Conservation (phyloP, 1,140 invertebrate genomes). For the Eufriesea mexicana region DNA sequence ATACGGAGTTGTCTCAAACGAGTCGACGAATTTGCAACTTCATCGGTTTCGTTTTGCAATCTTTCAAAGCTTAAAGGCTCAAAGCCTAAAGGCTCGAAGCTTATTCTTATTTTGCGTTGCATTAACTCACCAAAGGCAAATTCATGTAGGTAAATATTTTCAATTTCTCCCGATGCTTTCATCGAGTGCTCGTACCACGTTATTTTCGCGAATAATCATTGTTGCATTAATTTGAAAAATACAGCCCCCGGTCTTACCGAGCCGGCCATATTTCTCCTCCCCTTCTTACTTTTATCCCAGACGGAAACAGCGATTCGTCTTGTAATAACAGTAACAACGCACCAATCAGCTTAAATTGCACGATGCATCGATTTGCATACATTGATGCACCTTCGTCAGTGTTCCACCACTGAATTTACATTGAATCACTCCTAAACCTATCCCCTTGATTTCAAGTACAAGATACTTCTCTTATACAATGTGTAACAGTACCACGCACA, state of each 20-base stretch:
- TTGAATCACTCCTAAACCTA: slow-evolving; percentile 29
- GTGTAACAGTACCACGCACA: slow-evolving; percentile 22
- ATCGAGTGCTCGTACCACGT: background rate
- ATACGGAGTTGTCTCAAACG: background rate
- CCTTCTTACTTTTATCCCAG: background rate
- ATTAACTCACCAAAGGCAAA: background rate
- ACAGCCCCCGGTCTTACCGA: background rate
- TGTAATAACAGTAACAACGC: slow-evolving; percentile 15
- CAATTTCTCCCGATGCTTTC: too few relatives aligned
- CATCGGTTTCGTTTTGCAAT: background rate
- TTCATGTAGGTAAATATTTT: background rate
- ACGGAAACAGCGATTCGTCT: slow-evolving; percentile 15
- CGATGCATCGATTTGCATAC: slow-evolving; percentile 29
- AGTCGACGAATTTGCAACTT: background rate
- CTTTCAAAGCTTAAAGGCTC: background rate
- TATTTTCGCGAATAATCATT: background rate
- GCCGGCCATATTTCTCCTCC: too few relatives aligned
- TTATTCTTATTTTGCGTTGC: background rate
- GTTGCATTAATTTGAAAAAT: background rate
- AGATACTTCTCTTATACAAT: slow-evolving; percentile 21
- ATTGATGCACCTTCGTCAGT: slow-evolving; percentile 9
- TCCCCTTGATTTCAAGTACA: background rate
- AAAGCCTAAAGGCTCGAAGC: background rate
- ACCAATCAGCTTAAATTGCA: slow-evolving; percentile 27
- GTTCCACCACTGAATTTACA: slow-evolving; percentile 9